Evolutionary conservation across 2,113 vertebrate genomes (phyloP).

Genomic region (Clarias batrachus): DNA sequence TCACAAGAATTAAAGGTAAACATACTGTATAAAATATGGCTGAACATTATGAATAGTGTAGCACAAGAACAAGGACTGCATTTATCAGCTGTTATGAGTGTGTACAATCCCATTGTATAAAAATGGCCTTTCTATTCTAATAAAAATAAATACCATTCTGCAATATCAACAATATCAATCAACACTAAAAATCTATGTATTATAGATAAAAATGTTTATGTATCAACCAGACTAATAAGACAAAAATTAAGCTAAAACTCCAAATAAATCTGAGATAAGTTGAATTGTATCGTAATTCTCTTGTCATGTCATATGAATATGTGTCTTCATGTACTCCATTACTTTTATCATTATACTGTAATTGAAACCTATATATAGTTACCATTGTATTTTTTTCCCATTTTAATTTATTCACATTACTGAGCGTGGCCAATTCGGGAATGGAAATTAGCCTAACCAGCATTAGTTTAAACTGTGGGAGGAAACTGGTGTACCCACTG

Average conservation of each 20-base stretch:
- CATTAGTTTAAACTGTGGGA: no score
- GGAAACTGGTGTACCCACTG: no score
- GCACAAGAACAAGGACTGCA: neutral
- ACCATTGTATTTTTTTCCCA: no score
- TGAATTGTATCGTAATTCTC: no score
- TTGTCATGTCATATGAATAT: neutral
- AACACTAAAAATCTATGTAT: neutral
- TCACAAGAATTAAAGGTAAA: constrained; percentile 86
- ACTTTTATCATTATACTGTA: neutral
- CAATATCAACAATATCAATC: neutral
- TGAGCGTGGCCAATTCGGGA: no score
- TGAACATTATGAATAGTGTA: neutral
- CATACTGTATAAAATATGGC: constrained; percentile 23
- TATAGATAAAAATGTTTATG: neutral
- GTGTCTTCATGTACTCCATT: neutral
- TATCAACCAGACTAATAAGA: neutral
- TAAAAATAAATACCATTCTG: neutral
- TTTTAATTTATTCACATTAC: no score
- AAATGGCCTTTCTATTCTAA: neutral
- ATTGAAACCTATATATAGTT: no score
- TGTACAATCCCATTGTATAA: neutral
- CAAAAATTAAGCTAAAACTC: neutral
- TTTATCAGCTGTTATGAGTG: neutral
- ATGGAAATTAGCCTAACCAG: no score
- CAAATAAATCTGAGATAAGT: no score